Base-by-base conservation (phyloP, 2,888 invertebrate genomes). In the Mimumesa dahlbomi region DNA sequence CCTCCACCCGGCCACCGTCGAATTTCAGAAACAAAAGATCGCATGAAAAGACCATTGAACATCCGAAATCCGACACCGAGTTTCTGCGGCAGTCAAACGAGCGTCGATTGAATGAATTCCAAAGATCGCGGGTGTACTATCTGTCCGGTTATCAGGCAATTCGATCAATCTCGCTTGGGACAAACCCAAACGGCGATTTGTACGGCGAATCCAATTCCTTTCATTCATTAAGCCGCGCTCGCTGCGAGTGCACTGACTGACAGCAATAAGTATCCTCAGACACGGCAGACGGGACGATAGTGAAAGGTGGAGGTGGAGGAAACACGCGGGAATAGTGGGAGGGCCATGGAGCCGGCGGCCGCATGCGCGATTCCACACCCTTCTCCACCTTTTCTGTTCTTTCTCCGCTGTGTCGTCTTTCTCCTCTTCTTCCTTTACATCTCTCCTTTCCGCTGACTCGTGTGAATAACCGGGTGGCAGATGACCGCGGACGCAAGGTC, bases 401-500 rank as follows among this genome's bases (percentile, higher is more conserved):
- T 66, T 64, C 61, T 63, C 54, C 73, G 40, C 31, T 11, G 45
- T 53, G 40, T 68, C 49, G 46, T 67, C 71, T 59, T 59, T 65
- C 62, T 65, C 58, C 40, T 38, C 40, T 49, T 48, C 68, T 68
- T 58, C 65, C 73, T 66, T 64, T 61, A 57, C 74, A 46, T 52
- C 73, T 73, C 73, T 54, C 36, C 54, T 54, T 42, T 52, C 61
- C 65, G 49, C 73, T 71, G 49, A 58, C 59, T 42, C 71, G 65
- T 80, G 58, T 72, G 72, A 80, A 79, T 75, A 79, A 79, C 77
- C 73, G 64, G 62, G 40, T 76, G 69, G 68, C 58, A 57, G 68
- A 79, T 79, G 79, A 79, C 70, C 72, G 74, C 70, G 75, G 58
- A 58, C 66, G 78, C 85, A 85, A 85, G 85, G 85, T 83, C 83